These are phyloP conservation scores for Melanerpes aurifrons DNA, from an alignment of 2,113 vertebrate species.

Conservation along the genomic window DNA sequence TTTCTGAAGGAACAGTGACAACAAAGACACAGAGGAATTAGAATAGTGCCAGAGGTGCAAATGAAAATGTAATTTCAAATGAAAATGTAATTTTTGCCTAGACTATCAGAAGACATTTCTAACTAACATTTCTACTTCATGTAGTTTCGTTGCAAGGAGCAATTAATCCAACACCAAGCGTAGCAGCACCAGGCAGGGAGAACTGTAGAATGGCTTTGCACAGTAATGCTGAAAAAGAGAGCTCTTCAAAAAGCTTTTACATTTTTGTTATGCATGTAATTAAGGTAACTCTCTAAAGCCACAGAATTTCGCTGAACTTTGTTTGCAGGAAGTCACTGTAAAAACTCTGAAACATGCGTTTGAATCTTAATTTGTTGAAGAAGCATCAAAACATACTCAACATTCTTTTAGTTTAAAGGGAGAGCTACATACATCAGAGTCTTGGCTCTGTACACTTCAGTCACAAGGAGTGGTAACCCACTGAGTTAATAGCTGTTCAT, in stretches of 20 bases:
- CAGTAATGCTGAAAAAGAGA: neutral
- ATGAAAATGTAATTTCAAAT: constrained; percentile 48
- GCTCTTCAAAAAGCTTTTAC: neutral
- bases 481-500: neutral
- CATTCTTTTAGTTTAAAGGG: neutral
- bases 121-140: neutral
- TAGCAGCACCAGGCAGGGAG: neutral
- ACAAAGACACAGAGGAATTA: neutral
- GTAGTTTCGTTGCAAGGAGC: neutral
- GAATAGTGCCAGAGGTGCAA: neutral
- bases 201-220: neutral
- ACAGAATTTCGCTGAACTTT: neutral
- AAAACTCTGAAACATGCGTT: neutral
- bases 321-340: neutral
- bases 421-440: neutral
- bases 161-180: neutral
- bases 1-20: constrained; percentile 24
- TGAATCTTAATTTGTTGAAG: neutral
- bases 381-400: neutral
- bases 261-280: neutral
- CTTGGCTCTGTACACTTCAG: neutral
- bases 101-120: constrained; percentile 19
- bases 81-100: constrained; percentile 44
- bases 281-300: neutral
- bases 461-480: neutral